Base-by-base conservation (phyloP, 1,140 invertebrate species). In the Ceratina japonica region DNA sequence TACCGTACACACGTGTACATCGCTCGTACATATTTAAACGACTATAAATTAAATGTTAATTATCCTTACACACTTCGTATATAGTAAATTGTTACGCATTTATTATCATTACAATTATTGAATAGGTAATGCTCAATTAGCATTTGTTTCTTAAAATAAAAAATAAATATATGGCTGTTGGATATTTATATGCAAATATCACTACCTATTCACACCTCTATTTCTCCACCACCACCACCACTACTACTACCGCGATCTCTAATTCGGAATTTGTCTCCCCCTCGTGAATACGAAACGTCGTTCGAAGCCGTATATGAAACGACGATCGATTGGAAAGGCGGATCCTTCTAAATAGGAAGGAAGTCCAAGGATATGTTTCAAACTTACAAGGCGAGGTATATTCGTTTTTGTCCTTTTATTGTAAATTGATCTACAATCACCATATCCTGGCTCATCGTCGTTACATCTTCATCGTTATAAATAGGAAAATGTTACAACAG, bases 101-200 rank as follows among this genome's bases (percentile, higher is more conserved):
- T 91, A 92, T 92, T 92, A 92, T 91, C 86, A 92, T 93, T 92
- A 92, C 90, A 89, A 92, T 92, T 93, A 93, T 91, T 90, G 88
- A 91, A 91, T 92, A 92, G 91, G 89, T 92, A 91, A 93, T 93
- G 92, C 92, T 93, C 92, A 92, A 92, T 92, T 93, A 93, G 92
- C 92, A 93, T 93, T 93, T 93, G 92, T 93, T 92, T 92, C 91
- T 92, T 92, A 92, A 93, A 92, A 92, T 91, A 92, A 92, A 90
- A 87, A 92, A 92, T 91, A 92, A 92, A 93, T 93, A 93, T 92
- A 92, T 93, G 92, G 92, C 92, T 93, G 92, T 92, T 93, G 92
- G 92, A 93, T 93, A 93, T 92, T 90, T 91, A 91, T 63, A 88
- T 83, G 79, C 75, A 84, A 80, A 83, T 89, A 74, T 87, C 79